Conservation (phyloP, 1,140 invertebrate genomes). For the Melitaea cinxia region DNA sequence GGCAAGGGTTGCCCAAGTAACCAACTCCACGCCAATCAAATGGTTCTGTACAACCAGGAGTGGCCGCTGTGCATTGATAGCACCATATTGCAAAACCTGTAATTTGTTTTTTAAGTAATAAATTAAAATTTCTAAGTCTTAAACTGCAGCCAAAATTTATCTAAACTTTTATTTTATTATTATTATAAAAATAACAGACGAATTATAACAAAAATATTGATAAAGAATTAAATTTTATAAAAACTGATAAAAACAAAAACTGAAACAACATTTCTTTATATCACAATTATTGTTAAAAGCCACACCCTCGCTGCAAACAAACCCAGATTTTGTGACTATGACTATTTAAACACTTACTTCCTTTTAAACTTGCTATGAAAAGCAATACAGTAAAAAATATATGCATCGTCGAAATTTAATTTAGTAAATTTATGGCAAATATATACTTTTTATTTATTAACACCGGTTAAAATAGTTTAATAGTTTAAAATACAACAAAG, state of each 20-base stretch:
- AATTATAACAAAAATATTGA: no score
- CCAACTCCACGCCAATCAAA: conserved; percentile 91
- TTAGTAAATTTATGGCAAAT: neutral
- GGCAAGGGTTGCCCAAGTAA: conserved; percentile 88
- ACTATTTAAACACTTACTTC: conserved; percentile 54
- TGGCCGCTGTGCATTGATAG: conserved; percentile 94
- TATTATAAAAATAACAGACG: no score
- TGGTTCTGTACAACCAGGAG: conserved; percentile 91
- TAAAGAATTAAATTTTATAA: no score
- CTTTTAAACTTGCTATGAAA: conserved; percentile 39
- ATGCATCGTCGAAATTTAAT: conserved; percentile 35
- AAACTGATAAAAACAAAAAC: no score
- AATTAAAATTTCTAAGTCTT: neutral
- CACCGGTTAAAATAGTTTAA: neutral
- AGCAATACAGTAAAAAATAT: conserved; percentile 31
- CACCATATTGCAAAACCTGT: conserved; percentile 87
- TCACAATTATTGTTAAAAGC: no score
- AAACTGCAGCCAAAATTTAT: neutral
- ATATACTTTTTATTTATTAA: neutral
- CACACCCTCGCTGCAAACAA: conserved; percentile 3
- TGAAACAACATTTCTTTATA: no score
- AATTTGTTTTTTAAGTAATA: neutral
- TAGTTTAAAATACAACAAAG: neutral
- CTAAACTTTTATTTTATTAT: no score
- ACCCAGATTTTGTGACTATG: neutral